Percentiles rank a stretch among this genome's conserved stretches.
phyloP scores from a whole-genome alignment of 2,113 vertebrate genomes.

The Bubalus kerabau region DNA sequence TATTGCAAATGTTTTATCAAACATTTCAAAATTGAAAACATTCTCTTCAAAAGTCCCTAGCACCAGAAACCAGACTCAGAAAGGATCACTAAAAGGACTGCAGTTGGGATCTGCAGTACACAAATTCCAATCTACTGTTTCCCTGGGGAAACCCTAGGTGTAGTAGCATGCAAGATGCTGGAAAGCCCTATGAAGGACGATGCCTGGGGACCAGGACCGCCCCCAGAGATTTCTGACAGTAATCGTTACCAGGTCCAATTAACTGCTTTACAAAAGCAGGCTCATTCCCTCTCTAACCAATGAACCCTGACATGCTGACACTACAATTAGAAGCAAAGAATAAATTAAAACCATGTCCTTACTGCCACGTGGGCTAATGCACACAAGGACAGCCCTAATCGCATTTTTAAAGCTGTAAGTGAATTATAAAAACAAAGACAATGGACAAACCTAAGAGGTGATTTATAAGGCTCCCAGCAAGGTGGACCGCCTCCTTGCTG shows the following conservation, averaged over 20 bases:
- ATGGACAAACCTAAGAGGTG: conserved; percentile 1
- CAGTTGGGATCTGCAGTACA: not conserved
- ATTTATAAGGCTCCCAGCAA: not conserved
- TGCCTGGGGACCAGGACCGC: conserved; percentile 64
- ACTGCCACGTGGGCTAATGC: conserved; percentile 65
- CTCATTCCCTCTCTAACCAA: conserved; percentile 76
- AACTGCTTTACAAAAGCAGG: conserved; percentile 79
- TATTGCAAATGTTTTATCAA: not conserved
- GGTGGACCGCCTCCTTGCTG: not conserved
- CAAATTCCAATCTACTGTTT: not conserved
- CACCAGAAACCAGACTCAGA: not conserved
- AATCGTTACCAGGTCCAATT: conserved; percentile 83
- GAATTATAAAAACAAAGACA: conserved; percentile 69
- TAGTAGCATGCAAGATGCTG: conserved; percentile 50
- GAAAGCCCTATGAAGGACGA: conserved; percentile 62
- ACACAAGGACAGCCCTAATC: not conserved
- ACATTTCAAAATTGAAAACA: not conserved
- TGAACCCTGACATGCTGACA: conserved; percentile 77
- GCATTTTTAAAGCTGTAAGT: conserved; percentile 46
- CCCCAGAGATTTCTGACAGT: conserved; percentile 75
- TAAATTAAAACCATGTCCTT: conserved; percentile 70
- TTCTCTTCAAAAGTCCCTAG: not conserved
- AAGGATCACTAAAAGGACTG: not conserved
- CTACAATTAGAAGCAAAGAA: conserved; percentile 73
- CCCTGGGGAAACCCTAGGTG: not conserved